These are phyloP conservation scores for Adelosebastes latens DNA, from an alignment of 2,797 vertebrate species.

Conservation along the genomic window DNA sequence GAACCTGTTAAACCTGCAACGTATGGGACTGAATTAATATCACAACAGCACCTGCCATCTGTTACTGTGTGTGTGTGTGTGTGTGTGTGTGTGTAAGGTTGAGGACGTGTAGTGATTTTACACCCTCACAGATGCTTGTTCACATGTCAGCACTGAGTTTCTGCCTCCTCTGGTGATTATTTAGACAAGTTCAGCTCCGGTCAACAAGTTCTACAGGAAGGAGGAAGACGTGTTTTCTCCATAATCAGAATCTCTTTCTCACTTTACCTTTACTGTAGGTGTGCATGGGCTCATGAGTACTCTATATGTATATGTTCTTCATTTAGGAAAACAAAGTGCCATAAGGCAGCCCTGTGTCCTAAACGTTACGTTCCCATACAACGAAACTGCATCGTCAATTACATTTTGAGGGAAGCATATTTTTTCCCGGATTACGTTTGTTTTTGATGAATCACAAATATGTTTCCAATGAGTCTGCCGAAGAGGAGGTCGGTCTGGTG, in stretches of 20 bases:
- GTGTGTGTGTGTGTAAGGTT: not conserved
- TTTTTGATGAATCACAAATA: not conserved
- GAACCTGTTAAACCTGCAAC: not conserved
- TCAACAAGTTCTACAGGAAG: not conserved
- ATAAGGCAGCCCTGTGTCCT: not conserved
- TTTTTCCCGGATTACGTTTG: not conserved
- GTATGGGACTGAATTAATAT: not conserved
- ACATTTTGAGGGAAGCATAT: not conserved
- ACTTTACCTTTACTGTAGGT: not conserved
- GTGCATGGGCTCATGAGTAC: not conserved
- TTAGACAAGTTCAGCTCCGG: not conserved
- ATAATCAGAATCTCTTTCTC: not conserved
- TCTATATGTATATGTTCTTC: not conserved
- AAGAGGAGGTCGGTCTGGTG: too few species aligned
- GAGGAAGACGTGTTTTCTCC: not conserved
- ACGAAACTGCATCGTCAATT: not conserved
- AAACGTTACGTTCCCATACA: not conserved
- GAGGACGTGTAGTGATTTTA: not conserved
- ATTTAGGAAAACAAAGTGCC: not conserved
- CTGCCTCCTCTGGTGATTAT: not conserved
- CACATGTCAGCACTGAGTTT: not conserved
- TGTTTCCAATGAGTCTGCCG: too few species aligned
- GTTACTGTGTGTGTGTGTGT: not conserved
- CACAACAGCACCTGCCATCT: slow-evolving; percentile 19
- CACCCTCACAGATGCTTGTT: not conserved